These are phyloP conservation scores for Melanchra persicariae DNA, from an alignment of 2,888 invertebrate species.

Conservation along the genomic window DNA sequence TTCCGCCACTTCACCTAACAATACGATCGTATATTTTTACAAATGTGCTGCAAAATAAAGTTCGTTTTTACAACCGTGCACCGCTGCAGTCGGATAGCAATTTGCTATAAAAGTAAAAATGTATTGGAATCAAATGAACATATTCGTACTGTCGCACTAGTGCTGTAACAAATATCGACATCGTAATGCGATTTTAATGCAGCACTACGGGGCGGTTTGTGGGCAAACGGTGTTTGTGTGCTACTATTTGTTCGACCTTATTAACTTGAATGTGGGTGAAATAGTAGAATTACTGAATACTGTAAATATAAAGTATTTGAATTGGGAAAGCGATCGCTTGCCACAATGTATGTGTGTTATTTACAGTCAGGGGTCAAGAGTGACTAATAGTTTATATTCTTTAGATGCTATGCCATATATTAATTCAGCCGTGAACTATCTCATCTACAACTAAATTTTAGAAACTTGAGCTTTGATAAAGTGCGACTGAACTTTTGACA, in stretches of 20 bases:
- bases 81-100: slow-evolving; percentile 58
- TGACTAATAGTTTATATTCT: not conserved
- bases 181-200: slow-evolving; percentile 80
- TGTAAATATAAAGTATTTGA: slow-evolving; percentile 32
- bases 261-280: slow-evolving; percentile 52
- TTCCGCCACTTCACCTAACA: slow-evolving; percentile 55
- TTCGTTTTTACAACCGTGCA: slow-evolving; percentile 57
- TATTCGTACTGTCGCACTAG: slow-evolving; percentile 62
- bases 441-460: not conserved
- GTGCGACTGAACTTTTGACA: not conserved
- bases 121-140: slow-evolving; percentile 63
- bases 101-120: slow-evolving; percentile 67
- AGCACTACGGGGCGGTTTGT: slow-evolving; percentile 71
- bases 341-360: not conserved
- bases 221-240: slow-evolving; percentile 61
- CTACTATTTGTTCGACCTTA: slow-evolving; percentile 59
- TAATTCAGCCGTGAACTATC: no score
- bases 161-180: slow-evolving; percentile 71
- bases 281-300: slow-evolving; percentile 37
- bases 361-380: not conserved
- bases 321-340: not conserved
- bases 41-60: slow-evolving; percentile 60
- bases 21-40: slow-evolving; percentile 50
- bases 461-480: not conserved
- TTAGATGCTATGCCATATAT: not conserved